phyloP scores from a whole-genome alignment of 1,140 invertebrate species.

The Mesaphorura yosii region DNA sequence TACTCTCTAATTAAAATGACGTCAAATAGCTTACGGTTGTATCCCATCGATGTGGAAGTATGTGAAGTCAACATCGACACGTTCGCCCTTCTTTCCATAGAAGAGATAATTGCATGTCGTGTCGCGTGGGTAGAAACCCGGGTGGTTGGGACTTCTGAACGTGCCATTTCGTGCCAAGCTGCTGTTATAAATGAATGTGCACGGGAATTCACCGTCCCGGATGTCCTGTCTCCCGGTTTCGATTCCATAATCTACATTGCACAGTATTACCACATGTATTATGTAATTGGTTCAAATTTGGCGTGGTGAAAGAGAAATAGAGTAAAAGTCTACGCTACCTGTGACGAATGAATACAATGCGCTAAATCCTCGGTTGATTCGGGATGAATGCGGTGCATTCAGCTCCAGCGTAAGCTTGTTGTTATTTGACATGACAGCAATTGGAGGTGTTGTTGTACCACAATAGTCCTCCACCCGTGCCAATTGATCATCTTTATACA shows the following conservation, averaged over 20 bases:
- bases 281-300: not conserved
- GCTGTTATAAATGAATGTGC: slow-evolving; percentile 70
- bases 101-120: slow-evolving; percentile 92
- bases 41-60: slow-evolving; percentile 88
- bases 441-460: slow-evolving; percentile 54
- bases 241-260: slow-evolving; percentile 57
- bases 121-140: slow-evolving; percentile 79
- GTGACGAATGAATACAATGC: slow-evolving; percentile 64
- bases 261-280: not conserved
- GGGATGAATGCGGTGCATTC: slow-evolving; percentile 53
- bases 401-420: slow-evolving; percentile 65
- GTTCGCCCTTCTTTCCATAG: slow-evolving; percentile 64
- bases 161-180: slow-evolving; percentile 63
- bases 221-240: slow-evolving; percentile 57
- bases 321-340: no score
- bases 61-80: slow-evolving; percentile 71
- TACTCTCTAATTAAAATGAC: not conserved
- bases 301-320: no score
- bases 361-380: slow-evolving; percentile 65
- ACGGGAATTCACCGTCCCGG: slow-evolving; percentile 49
- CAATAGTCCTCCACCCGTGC: slow-evolving; percentile 75
- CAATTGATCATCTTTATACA: slow-evolving; percentile 61
- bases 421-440: slow-evolving; percentile 79
- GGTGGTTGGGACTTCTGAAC: slow-evolving; percentile 74
- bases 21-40: slow-evolving; percentile 58